Percentiles rank a stretch among this genome's conserved stretches.
These are phyloP conservation scores for Ictalurus furcatus DNA, from an alignment of 2,113 vertebrate genomes.

Conservation along the genomic window DNA sequence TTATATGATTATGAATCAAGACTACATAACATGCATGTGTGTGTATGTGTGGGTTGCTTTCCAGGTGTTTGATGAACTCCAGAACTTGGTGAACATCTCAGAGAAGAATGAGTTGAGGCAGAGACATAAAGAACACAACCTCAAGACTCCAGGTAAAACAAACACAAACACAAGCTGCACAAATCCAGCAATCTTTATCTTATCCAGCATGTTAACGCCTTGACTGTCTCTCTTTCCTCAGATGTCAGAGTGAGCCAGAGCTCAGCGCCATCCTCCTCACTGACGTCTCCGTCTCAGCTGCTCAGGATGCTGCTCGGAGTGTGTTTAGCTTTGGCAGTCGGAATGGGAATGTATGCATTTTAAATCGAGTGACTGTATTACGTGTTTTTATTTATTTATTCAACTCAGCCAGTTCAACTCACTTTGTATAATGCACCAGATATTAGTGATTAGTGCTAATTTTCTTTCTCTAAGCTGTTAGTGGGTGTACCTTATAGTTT, in stretches of 20 bases:
- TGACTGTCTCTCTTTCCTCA: not conserved
- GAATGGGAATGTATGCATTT: slow-evolving; percentile 13
- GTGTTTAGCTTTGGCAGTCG: slow-evolving; percentile 23
- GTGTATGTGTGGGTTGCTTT: not conserved
- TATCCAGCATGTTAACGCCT: not conserved
- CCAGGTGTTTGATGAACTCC: slow-evolving; percentile 73
- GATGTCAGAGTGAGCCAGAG: not conserved
- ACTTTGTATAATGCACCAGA: not conserved
- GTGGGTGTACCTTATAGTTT: not conserved
- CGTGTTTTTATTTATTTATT: not conserved
- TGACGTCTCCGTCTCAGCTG: not conserved
- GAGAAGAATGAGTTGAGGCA: slow-evolving; percentile 42
- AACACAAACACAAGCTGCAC: not conserved
- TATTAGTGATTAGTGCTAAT: not conserved
- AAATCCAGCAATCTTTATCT: not conserved
- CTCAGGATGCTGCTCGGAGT: slow-evolving; percentile 30
- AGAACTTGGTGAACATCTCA: slow-evolving; percentile 61
- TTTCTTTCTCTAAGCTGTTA: not conserved
- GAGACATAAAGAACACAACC: slow-evolving; percentile 33
- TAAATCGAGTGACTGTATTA: not conserved
- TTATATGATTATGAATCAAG: no score
- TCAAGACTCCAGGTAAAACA: not conserved
- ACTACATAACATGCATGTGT: not conserved
- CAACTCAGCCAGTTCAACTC: not conserved
- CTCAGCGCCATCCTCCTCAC: not conserved